Percentiles rank a stretch among this genome's conserved stretches.
These are phyloP conservation scores for Drosophila mojavensis DNA, from an alignment of 1,140 invertebrate genomes.

Conservation along the genomic window DNA sequence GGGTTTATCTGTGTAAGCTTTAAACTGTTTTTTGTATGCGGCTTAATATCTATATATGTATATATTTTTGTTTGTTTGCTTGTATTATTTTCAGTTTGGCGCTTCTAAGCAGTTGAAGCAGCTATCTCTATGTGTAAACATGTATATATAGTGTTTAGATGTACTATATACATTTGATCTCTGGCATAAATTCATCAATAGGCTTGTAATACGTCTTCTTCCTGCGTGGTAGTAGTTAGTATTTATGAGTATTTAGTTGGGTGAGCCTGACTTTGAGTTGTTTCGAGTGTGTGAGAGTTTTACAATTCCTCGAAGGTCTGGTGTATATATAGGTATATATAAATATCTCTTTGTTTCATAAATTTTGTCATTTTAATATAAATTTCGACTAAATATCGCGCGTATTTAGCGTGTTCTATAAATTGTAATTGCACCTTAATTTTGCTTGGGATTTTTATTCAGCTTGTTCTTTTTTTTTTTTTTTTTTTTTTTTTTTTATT, in stretches of 20 bases:
- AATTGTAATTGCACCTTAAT: conserved; percentile 75
- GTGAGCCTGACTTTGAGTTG: conserved; percentile 15
- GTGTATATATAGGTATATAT: conserved; percentile 39
- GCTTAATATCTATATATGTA: conserved; percentile 24
- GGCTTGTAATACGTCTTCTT: conserved; percentile 6
- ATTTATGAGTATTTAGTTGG: conserved; percentile 20
- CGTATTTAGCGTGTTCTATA: conserved; percentile 53
- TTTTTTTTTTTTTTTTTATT: conserved; percentile 26
- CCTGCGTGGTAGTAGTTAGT: conserved; percentile 13
- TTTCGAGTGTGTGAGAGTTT: conserved; percentile 17
- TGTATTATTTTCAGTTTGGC: conserved; percentile 49
- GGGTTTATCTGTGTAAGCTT: conserved; percentile 38
- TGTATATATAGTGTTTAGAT: conserved; percentile 30
- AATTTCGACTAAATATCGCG: conserved; percentile 65
- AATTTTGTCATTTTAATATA: conserved; percentile 41
- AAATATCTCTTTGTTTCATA: conserved; percentile 29
- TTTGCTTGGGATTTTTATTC: conserved; percentile 22
- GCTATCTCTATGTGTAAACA: conserved; percentile 26
- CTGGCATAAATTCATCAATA: conserved; percentile 43
- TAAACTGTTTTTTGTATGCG: conserved; percentile 40
- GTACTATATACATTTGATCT: conserved; percentile 46
- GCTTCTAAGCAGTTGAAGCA: conserved; percentile 51
- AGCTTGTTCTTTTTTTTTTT: conserved; percentile 19
- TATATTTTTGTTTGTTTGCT: neutral
- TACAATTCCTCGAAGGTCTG: conserved; percentile 46